phyloP scores from a whole-genome alignment of 2,113 vertebrate species.

The Riparia riparia region DNA sequence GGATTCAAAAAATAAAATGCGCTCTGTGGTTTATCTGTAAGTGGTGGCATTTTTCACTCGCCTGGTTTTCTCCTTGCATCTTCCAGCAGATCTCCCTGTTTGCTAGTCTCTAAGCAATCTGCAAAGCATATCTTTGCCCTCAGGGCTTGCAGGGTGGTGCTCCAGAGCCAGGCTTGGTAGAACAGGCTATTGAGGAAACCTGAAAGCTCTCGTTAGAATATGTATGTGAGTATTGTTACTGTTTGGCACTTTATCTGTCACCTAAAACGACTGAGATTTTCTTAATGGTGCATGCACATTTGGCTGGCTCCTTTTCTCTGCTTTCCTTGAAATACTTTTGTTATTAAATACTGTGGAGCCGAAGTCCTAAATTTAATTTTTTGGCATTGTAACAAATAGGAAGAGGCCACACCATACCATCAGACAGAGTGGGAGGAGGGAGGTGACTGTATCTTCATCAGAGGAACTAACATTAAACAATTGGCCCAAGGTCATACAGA shows the following conservation, averaged over 20 bases:
- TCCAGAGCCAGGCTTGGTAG: neutral
- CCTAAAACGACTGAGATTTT: constrained; percentile 44
- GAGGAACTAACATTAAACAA: neutral
- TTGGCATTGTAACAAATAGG: neutral
- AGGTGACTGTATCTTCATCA: constrained; percentile 14
- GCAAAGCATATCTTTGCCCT: neutral
- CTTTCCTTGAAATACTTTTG: neutral
- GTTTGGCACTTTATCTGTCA: constrained; percentile 42
- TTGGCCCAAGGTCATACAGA: neutral
- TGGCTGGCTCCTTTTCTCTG: neutral
- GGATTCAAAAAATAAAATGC: constrained; percentile 2
- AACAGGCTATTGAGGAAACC: constrained; percentile 12
- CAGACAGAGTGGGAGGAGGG: constrained; percentile 1
- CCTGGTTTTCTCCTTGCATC: neutral
- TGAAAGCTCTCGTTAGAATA: constrained; percentile 7
- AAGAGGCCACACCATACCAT: neutral
- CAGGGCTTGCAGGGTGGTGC: constrained; percentile 30
- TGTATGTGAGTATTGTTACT: neutral
- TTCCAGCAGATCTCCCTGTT: neutral
- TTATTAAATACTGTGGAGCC: neutral
- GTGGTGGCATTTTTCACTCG: neutral
- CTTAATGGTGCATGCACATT: constrained; percentile 10
- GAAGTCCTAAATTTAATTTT: neutral
- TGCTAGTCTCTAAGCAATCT: neutral
- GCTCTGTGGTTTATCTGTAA: neutral